Base-by-base conservation (phyloP, 2,113 vertebrate species). In the Nesoenas mayeri region DNA sequence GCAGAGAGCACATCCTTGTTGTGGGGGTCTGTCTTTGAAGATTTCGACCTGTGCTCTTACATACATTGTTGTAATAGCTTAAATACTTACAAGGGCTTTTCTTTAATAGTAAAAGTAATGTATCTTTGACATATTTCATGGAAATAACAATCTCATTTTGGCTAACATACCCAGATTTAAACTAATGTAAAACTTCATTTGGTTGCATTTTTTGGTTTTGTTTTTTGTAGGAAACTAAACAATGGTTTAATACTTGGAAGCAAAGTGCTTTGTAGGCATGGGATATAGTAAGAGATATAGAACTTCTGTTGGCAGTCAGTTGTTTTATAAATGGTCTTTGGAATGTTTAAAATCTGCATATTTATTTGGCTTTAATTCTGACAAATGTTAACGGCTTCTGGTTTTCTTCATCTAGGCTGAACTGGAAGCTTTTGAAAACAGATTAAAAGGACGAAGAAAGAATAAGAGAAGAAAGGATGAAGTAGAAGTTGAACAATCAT, bases 341-440 rank as follows among this genome's bases (percentile, higher is more conserved):
- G 44, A 64, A 51, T n/a, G 15, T 51, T 91, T 83, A 20, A 91
- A 85, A 74, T 47, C 11, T 44, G 28, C 21, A 26, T 4, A 3
- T 66, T 84, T 89, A 26, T 5, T 71, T 66, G 20, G 20, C 84
- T 87, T 91, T 66, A 50, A 77, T 86, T 83, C 56, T 78, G 40
- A 73, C 20, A 51, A 66, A 57, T 17, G 48, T 70, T 42, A 79
- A 9, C 71, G 85, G 2, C 67, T 57, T 69, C 17, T 96, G 19
- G 54, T 95, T 97, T 94, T 88, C 61, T 93, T 81, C 51, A 42
- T 96, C 70, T 95, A 99, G 99, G 99, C 99, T 94, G 99, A 99
- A 98, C 97, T 99, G 92, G 99, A 99, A 94, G 99, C 99, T 65
- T 99, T 99, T 92, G 99, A 99, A 97, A 99, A 99, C 94, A 98